Conservation (phyloP, 1,140 invertebrate species). For the Brachionus asplanchnoidis region DNA sequence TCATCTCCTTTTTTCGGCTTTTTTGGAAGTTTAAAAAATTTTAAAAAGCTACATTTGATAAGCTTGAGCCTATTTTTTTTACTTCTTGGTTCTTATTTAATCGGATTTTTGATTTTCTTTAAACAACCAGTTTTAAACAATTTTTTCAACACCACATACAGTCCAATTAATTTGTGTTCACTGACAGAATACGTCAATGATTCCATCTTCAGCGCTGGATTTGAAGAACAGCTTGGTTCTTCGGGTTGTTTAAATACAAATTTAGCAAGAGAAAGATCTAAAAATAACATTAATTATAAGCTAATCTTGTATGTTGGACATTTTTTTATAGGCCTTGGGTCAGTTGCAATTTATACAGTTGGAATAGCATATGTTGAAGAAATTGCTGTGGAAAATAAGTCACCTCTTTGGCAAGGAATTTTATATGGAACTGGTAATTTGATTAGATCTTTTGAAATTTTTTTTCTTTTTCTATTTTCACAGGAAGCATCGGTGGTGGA, state of each 20-base stretch:
- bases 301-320: background rate
- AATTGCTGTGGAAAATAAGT: background rate
- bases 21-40: background rate
- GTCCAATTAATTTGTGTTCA: background rate
- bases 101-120: background rate
- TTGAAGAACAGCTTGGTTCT: background rate
- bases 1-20: conserved; percentile 9
- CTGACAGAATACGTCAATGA: background rate
- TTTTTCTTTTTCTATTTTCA: background rate
- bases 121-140: background rate
- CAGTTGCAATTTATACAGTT: conserved; percentile 1
- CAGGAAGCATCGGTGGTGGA: background rate
- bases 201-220: background rate
- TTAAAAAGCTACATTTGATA: background rate
- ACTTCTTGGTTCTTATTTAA: background rate
- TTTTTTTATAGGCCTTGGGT: background rate
- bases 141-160: background rate
- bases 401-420: background rate
- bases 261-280: background rate
- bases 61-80: background rate
- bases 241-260: background rate
- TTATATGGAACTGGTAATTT: background rate
- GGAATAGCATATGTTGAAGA: conserved; percentile 29
- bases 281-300: background rate
- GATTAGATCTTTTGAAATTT: no score